Evolutionary conservation across 2,113 vertebrate species (phyloP), one percentile per base, ranked within the genome.

Genomic region (Miniopterus natalensis): DNA sequence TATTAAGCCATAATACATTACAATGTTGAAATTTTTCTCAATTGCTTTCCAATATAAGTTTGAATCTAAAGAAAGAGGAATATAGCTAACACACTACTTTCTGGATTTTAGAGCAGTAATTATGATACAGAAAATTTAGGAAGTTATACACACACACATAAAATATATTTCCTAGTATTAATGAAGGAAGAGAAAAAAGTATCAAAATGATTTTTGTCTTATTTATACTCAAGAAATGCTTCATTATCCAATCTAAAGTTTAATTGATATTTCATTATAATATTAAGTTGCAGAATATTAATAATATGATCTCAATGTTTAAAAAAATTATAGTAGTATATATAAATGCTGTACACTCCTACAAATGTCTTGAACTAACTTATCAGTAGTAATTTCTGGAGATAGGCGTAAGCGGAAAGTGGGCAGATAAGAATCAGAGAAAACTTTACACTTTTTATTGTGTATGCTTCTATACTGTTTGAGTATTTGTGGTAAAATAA

Each of bases 211-310:
- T 65, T 91, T 87, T 92, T 87, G 59, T 80, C 53, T 84, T 95
- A 88, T 29, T 75, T 85, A 63, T 47, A 88, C 53, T 93, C 59
- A 84, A 47, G 23, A 66, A 49, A 36, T 70, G 75, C 79, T 59
- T 93, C 49, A 88, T 73, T 79, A 87, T 42, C 29, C 70, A 96
- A 92, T 79, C 42, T 86, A 81, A 95, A 90, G 57, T 47, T 70
- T 59, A 96, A 73, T 21, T 42, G 29, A 74, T 14, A 53, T 47
- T 80, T 77, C 51, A 49, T 55, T 61, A 85, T 90, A 75, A 89
- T 68, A 61, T 42, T 36, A 87, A 90, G 68, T 36, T 86, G 42
- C 18, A 88, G 8, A 84, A 74, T 83, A 93, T 12, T 84, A 73
- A 55, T 17, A 85, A 55, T 17, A 85, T 9, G 10, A 80, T 63